Conservation (phyloP, 1,140 invertebrate species). For the Bombus affinis region DNA sequence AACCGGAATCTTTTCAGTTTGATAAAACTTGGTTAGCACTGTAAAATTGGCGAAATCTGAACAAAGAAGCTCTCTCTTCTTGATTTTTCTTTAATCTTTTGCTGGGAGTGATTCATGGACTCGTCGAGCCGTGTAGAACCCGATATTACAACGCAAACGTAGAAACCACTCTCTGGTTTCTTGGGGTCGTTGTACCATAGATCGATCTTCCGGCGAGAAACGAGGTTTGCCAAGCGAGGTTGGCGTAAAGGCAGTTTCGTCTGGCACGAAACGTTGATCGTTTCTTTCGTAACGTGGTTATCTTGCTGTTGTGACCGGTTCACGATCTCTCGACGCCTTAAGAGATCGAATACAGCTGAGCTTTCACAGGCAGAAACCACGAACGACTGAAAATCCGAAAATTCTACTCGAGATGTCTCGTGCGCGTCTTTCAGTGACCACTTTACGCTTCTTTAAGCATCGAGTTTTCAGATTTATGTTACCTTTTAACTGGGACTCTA, state of each 20-base stretch:
- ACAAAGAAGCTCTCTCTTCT: no score
- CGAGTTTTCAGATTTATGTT: not conserved
- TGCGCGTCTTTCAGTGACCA: not conserved
- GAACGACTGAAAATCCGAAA: not conserved
- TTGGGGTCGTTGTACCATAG: conserved; percentile 39
- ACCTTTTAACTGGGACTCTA: not conserved
- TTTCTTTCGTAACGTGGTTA: conserved; percentile 31
- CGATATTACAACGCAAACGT: conserved; percentile 35
- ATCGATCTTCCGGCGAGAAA: conserved; percentile 31
- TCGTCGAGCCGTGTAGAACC: not conserved
- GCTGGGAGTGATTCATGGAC: not conserved
- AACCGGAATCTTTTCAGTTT: not conserved
- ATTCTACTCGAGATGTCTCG: not conserved
- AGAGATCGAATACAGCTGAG: not conserved
- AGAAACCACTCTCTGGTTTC: conserved; percentile 30
- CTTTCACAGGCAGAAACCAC: not conserved
- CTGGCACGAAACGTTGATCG: conserved; percentile 17
- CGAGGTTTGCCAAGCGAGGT: conserved; percentile 17
- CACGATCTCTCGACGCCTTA: not conserved
- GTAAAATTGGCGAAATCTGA: not conserved
- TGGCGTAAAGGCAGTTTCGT: conserved; percentile 8
- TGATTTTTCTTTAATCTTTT: not conserved
- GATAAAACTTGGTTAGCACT: not conserved
- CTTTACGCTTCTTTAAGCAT: not conserved
- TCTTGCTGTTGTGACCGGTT: not conserved